Conservation (phyloP, 1,140 invertebrate genomes). For the Phymastichus coffea region DNA sequence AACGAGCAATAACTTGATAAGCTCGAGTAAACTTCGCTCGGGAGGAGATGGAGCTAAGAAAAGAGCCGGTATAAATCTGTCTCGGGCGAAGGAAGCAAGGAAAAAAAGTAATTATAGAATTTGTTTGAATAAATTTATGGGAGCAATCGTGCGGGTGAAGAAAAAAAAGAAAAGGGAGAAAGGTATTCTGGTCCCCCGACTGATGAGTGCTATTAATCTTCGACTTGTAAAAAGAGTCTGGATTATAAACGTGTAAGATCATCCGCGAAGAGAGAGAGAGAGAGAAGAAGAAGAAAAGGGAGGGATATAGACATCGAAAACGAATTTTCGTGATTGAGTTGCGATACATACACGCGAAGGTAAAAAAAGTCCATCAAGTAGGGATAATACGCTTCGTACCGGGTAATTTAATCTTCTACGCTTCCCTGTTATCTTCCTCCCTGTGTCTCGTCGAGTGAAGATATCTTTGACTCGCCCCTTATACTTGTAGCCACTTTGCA, state of each 20-base stretch:
- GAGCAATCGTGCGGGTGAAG: conserved; percentile 42
- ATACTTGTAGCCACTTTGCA: conserved; percentile 12
- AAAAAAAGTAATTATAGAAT: conserved; percentile 54
- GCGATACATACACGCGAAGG: conserved; percentile 8
- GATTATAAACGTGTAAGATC: neutral
- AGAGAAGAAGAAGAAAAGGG: conserved; percentile 1
- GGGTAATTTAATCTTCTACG: conserved; percentile 48
- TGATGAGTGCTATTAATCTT: neutral
- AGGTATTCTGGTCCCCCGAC: conserved; percentile 36
- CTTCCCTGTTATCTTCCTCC: neutral
- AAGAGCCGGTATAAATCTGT: conserved; percentile 16
- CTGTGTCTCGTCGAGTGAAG: too few species aligned
- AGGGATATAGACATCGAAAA: too few species aligned
- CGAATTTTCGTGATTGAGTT: conserved; percentile 26
- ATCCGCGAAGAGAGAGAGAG: neutral
- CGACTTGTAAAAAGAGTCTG: neutral
- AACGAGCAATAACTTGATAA: too few species aligned
- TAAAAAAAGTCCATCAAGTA: conserved; percentile 47
- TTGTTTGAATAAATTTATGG: conserved; percentile 54
- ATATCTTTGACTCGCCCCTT: conserved; percentile 2
- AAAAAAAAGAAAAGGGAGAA: conserved; percentile 30
- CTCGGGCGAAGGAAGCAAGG: neutral
- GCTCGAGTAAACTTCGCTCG: neutral
- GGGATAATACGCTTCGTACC: conserved; percentile 53
- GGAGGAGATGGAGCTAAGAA: neutral